Evolutionary conservation across 2,888 invertebrate species (phyloP).

Genomic region (Mimas tiliae): DNA sequence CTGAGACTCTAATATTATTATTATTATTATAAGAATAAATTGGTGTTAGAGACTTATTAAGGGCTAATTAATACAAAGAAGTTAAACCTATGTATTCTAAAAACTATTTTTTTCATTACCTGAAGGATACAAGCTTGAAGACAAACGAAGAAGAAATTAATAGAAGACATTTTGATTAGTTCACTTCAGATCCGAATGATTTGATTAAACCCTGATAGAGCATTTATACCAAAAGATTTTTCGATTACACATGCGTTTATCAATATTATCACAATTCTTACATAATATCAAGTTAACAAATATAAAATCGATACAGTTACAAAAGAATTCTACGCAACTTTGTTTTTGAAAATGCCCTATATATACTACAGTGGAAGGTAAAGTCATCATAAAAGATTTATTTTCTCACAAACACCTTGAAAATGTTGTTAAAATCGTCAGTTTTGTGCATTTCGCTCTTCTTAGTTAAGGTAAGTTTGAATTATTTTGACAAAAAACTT

Average conservation of each 20-base stretch:
- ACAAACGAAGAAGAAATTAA: neutral
- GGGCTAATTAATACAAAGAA: no score
- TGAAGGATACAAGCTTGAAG: slow-evolving; percentile 25
- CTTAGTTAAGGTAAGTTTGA: slow-evolving; percentile 21
- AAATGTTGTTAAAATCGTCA: slow-evolving; percentile 23
- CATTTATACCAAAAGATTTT: slow-evolving; percentile 23
- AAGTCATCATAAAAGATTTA: slow-evolving; percentile 20
- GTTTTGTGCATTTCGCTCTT: slow-evolving; percentile 6
- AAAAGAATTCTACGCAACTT: slow-evolving; percentile 15
- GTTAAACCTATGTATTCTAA: no score
- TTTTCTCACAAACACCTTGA: neutral
- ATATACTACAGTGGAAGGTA: slow-evolving; percentile 6
- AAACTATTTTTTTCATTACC: slow-evolving; percentile 1
- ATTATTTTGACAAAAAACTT: neutral
- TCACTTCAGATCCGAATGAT: slow-evolving; percentile 13
- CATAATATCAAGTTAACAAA: slow-evolving; percentile 13
- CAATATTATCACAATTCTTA: slow-evolving; percentile 10
- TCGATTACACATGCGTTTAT: slow-evolving; percentile 12
- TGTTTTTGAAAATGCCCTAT: slow-evolving; percentile 21
- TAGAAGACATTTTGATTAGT: slow-evolving; percentile 6
- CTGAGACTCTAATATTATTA: no score
- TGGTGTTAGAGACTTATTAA: no score
- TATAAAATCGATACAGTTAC: slow-evolving; percentile 12
- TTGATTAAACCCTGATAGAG: slow-evolving; percentile 18
- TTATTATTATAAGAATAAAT: no score